Evolutionary conservation across 1,140 invertebrate genomes (phyloP), one percentile per base, ranked within the genome.

Genomic region (Drosophila lacteicornis): DNA sequence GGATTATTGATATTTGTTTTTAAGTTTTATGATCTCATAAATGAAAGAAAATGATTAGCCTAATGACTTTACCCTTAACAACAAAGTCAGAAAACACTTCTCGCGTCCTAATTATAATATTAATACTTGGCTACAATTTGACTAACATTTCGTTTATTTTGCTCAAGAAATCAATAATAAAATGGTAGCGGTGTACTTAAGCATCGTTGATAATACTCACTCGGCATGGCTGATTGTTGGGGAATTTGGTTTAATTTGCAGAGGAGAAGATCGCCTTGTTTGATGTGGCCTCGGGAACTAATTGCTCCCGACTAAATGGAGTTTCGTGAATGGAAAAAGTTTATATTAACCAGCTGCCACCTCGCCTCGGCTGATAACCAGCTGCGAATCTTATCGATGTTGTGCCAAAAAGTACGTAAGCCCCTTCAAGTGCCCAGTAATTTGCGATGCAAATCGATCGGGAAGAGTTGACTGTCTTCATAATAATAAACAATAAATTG

Each of bases 251-350:
- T 70, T 36, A 73, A 73, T 59, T 73, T 73, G 38, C 43, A 42
- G 36, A 15, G 42, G n/a, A 73, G 43, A 17, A 58, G 27, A 49
- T 70, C 61, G 40, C 36, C 30, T 42, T 27, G 22, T 19, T 46
- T 67, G 74, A 66, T 66, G 60, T 67, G 61, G 46, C 46, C 55
- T 43, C 60, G 57, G 17, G 43, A 22, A 69, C 62, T 40, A 55
- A 68, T 77, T 60, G 27, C 50, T 68, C 36, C 43, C 56, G 56
- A 77, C 75, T 77, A 77, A 77, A 77, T 68, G 56, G 74, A 68
- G 74, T 60, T 77, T 55, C 17, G 33, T 56, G 43, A 69, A 55
- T 67, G 50, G 56, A 9, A 55, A 42, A 53, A 45, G 56, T 68
- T 77, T 77, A 77, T 77, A 76, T 76, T 58, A 57, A 57, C 38